Evolutionary conservation across 2,888 invertebrate genomes (phyloP), one percentile per base, ranked within the genome.

Genomic region (Autographa pulchrina): DNA sequence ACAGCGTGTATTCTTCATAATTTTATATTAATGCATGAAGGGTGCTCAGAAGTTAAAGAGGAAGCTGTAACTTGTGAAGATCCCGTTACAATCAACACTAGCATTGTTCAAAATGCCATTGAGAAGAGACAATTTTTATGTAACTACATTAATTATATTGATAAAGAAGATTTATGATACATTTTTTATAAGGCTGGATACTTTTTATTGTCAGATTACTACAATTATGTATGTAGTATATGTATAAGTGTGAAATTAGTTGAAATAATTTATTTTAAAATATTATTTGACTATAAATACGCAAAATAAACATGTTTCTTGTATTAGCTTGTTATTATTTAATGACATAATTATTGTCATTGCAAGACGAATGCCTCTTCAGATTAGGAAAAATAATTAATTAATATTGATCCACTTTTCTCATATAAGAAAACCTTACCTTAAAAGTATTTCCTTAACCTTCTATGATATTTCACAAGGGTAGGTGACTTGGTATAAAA

Each of bases 91-190:
- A 91, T 96, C 69, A 94, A 94, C 74, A 90, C 87, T 54, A 87
- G 86, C 74, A 89, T 95, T 84, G 93, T 94, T 2, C 92, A 90
- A 82, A 92, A 89, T 77, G 91, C 95, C 41, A 63, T 79, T 43
- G 96, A 95, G 74, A 96, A 96, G 77, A 89, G 96, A 41, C 94
- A 94, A 75, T 96, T 95, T 88, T 80, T 96, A 59, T 95, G 94
- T 86, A 94, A 95, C 82, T 96, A 94, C 76, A 92, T 96, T 20
- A 94, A 93, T 86, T 94, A 91, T 81, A 91, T 95, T 76, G 91
- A 92, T 72, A 72, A 80, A 65, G 88, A 87, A 43, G 78, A 69
- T 68, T 70, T 74, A 11, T 76, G 70, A 60, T 54, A 59, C 32
- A 20, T 66, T 66, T 71, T 73, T 54, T 63, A 62, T 62, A 72